Base-by-base conservation (phyloP, 1,140 invertebrate species). In the Drosophila parabipectinata region DNA sequence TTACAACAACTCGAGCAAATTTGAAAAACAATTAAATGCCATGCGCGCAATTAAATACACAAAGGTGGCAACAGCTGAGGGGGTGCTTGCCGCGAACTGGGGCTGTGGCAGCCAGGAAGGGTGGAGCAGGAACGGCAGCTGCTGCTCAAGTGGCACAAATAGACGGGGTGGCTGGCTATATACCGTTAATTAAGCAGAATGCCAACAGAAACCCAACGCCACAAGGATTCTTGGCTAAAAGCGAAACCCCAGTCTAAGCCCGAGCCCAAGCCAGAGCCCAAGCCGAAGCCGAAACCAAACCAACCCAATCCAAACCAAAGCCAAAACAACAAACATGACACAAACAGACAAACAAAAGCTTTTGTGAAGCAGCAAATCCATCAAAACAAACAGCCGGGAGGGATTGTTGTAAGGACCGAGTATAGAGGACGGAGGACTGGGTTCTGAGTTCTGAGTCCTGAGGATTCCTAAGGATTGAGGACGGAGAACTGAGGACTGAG, bases 11-110 rank as follows among this genome's bases (percentile, higher is more conserved):
- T 88, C 73, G 83, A 88, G 81, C 83, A 88, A 88, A 88, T 88
- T 88, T 88, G 83, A 89, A 89, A 88, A 89, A 89, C 84, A 89
- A 89, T 89, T 89, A 89, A 89, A 89, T 89, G 80, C 84, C 84
- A 89, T 89, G 84, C 79, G 84, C 84, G 84, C 80, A 89, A 89
- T 89, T 89, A 89, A 89, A 81, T 89, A 75, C 84, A 89, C 84
- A 79, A 88, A 89, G 84, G 84, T 89, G 84, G 80, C 84, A 84
- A 82, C 82, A 82, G 79, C 52, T n/a, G 44, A 21, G 18, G 9
- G 44, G 15, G 44, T 7, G 41, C 15, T 15, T 21, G 44, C 18
- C 9, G 44, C 9, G 18, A 10, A 44, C 21, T 50, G 18, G 44
- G 44, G 28, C 14, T 32, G 44, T 9, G 18, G 18, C 9, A 58